Base-by-base conservation (phyloP, 2,888 invertebrate species). In the Holacanthella duospinosa region DNA sequence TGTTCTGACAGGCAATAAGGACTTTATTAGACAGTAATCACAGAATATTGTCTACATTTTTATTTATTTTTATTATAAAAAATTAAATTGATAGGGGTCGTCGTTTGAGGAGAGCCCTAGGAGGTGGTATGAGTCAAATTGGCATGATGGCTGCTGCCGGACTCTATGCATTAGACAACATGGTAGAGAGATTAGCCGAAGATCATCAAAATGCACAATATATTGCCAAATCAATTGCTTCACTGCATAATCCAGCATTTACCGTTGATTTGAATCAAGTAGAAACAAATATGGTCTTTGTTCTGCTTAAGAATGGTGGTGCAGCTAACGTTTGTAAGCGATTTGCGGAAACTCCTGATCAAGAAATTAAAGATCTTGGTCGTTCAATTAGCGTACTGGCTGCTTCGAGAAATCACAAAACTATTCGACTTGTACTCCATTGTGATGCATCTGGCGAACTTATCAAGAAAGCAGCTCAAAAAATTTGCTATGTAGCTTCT, bases 81-180 rank as follows among this genome's bases (percentile, higher is more conserved):
- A 21, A 21, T n/a, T 48, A 4, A 48, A 48, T 9, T 73, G 36
- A 36, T 36, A 91, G 91, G 74, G 92, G 93, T 0, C 83, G 85
- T 12, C 83, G 91, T 61, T 74, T 85, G 48, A 83, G 94, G 61
- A 95, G 96, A 80, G 88, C 86, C 56, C 77, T 97, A 54, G 96
- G 97, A 27, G 96, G 96, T 29, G 94, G 89, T 1, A 90, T 93
- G 93, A 82, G 96, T 62, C 96, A 97, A 79, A 85, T 83, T 48
- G 97, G 97, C 3, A 81, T 95, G 56, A 75, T 97, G 60, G 95
- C 94, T 0, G 94, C 94, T 0, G 89, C 93, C 1, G 93, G 92
- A 0, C 74, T 91, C 2, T 86, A 89, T 28, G 89, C 91, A 0
- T 76, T 97, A n/a, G 85, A 87, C 66, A 74, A 78, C 43, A 85